Percentiles rank a stretch among this genome's conserved stretches.
Conservation (phyloP, 2,113 vertebrate species). For the Gavia stellata region DNA sequence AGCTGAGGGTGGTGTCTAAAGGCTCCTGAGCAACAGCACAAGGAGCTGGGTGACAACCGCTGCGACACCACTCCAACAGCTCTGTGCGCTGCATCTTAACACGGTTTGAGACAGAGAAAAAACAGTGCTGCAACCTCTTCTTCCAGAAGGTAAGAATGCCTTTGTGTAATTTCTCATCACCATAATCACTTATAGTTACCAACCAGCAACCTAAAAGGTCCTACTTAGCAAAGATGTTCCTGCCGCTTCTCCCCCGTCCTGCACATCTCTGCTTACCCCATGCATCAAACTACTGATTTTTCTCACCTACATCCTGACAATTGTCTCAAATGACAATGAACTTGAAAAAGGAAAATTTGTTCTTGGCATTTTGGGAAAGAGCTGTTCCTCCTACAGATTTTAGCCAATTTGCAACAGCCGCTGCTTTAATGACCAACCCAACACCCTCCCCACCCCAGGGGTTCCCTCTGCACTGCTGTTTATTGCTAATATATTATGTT, state of each 20-base stretch:
- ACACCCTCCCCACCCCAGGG: not conserved
- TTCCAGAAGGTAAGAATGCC: not conserved
- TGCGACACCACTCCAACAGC: not conserved
- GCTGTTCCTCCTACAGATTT: not conserved
- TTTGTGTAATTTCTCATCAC: not conserved
- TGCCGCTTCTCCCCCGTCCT: fast-evolving
- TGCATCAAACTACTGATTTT: not conserved
- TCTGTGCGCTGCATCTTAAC: not conserved
- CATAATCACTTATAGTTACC: not conserved
- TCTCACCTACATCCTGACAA: not conserved
- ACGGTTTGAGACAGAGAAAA: not conserved
- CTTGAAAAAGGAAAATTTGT: not conserved
- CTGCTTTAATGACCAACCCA: not conserved
- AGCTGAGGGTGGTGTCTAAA: not conserved
- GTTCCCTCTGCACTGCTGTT: not conserved
- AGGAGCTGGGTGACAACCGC: not conserved
- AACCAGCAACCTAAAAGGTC: not conserved
- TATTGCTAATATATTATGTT: too few relatives aligned
- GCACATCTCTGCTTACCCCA: not conserved
- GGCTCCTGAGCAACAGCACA: not conserved
- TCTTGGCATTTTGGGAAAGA: not conserved
- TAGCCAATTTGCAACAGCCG: not conserved
- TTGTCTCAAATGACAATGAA: not conserved
- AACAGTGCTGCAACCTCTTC: not conserved
- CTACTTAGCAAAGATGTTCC: not conserved